A percentile compares a stretch with the other conserved stretches of the same genome.
phyloP scores from a whole-genome alignment of 2,113 vertebrate species.

The Corythornis madagascariensis region DNA sequence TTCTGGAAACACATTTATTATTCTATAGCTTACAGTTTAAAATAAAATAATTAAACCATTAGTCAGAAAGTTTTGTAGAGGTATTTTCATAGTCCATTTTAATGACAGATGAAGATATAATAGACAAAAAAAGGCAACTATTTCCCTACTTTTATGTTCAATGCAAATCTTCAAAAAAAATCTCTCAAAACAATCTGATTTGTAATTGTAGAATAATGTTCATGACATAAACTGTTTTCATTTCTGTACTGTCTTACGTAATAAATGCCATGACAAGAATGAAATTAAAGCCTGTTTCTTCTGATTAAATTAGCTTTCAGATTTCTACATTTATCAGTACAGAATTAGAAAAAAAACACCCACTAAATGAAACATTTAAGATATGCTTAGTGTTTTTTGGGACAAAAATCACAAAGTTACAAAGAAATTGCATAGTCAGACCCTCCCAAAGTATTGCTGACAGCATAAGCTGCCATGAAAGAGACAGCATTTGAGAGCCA shows the following conservation, averaged over 20 bases:
- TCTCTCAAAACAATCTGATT: background rate
- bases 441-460: background rate
- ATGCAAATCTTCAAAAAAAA: background rate
- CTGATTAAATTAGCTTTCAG: background rate
- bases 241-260: background rate
- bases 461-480: background rate
- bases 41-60: background rate
- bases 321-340: background rate
- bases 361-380: background rate
- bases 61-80: conserved; percentile 5
- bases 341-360: background rate
- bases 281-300: conserved; percentile 18
- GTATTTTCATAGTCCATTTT: background rate
- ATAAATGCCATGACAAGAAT: background rate
- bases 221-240: background rate
- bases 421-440: background rate
- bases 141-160: background rate
- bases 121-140: conserved; percentile 15
- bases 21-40: conserved; percentile 41
- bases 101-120: background rate
- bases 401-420: background rate
- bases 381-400: background rate
- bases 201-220: background rate
- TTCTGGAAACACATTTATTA: conserved; percentile 21
- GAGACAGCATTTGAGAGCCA: background rate